Base-by-base conservation (phyloP, 2,797 vertebrate species). In the Premnoplex brunnescens region DNA sequence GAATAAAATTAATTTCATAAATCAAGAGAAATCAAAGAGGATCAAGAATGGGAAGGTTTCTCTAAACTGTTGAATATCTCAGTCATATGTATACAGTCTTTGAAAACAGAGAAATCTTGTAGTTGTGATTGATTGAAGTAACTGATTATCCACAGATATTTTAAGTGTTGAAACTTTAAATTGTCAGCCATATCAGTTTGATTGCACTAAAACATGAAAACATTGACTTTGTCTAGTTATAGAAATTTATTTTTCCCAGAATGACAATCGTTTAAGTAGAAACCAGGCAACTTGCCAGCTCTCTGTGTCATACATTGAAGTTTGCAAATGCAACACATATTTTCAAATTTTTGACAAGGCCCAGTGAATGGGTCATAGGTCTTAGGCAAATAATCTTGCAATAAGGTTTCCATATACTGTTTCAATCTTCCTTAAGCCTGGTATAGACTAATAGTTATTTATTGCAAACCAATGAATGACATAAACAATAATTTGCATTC, bases 151-250 rank as follows among this genome's bases (percentile, higher is more conserved):
- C 97, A 94, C 97, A 98, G 97, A 98, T 98, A 98, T 98, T 98
- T 97, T 97, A 98, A 96, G 96, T 98, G 97, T 98, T 98, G 98
- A 98, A 98, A 98, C 98, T 98, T 98, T 98, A 98, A 97, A 98
- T 98, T 98, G 98, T 98, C 98, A 98, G 96, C 97, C 92, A 79
- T 98, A 98, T 98, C 98, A 97, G 97, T 98, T 94, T 98, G 98
- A 98, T 98, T 98, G 98, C 97, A 98, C 97, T 98, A 98, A 98
- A 98, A 98, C 98, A 98, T 97, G 97, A 98, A 98, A 98, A 98
- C 98, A 98, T 98, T 99, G 98, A 99, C 98, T 98, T 98, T 98
- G 97, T 98, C 98, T 98, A 96, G 97, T 98, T 98, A 98, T 97
- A 98, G 97, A 98, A 98, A 98, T 98, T 98, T 98, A 98, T 98